These are phyloP conservation scores for Elegia similella DNA, from an alignment of 2,888 invertebrate genomes.

Conservation along the genomic window DNA sequence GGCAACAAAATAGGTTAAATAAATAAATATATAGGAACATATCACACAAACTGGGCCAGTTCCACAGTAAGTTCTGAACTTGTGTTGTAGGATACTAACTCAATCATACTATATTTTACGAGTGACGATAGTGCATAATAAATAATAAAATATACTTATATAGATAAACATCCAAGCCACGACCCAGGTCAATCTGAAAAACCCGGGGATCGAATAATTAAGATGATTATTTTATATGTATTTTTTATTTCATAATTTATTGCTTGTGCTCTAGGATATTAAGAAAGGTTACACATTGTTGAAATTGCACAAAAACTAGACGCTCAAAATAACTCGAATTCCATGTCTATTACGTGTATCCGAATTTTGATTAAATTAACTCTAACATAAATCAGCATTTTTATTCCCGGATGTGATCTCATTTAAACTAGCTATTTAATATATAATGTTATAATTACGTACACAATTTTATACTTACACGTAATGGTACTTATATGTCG, in stretches of 20 bases:
- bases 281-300: neutral
- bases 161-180: no score
- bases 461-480: slow-evolving; percentile 3
- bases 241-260: neutral
- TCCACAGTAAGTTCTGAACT: no score
- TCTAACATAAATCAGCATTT: neutral
- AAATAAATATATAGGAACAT: no score
- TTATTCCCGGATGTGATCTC: slow-evolving; percentile 2
- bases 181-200: no score
- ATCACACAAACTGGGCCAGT: no score
- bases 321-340: neutral
- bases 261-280: neutral
- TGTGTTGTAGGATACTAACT: no score
- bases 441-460: slow-evolving; percentile 1
- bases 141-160: no score
- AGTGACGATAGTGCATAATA: no score
- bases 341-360: neutral
- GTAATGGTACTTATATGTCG: neutral
- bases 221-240: no score
- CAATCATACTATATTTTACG: no score
- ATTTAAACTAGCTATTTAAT: slow-evolving; percentile 9
- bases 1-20: no score
- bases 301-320: neutral
- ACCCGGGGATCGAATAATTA: no score
- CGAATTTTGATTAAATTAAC: neutral